phyloP scores from a whole-genome alignment of 2,797 vertebrate species.

The Sternarchorhynchus goeldii region DNA sequence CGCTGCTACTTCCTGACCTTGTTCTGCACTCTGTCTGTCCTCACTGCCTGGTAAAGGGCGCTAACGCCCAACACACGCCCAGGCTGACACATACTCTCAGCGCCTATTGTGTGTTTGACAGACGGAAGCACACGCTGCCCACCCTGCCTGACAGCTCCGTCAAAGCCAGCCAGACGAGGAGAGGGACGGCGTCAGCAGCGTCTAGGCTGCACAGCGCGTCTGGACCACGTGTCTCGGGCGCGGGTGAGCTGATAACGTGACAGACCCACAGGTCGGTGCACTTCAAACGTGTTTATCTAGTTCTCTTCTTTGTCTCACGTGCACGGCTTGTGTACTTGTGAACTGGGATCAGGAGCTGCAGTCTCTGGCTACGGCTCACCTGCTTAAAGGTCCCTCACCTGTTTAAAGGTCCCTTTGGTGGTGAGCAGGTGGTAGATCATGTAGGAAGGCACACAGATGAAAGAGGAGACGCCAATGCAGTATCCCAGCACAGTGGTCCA shows the following conservation, averaged over 20 bases:
- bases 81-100: slow-evolving; percentile 53
- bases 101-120: slow-evolving; percentile 56
- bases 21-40: slow-evolving; percentile 18
- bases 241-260: slow-evolving; percentile 31
- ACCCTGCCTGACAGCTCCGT: slow-evolving; percentile 32
- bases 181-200: slow-evolving; percentile 38
- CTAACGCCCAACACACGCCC: slow-evolving; percentile 31
- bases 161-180: slow-evolving; percentile 47
- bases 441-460: slow-evolving; percentile 92
- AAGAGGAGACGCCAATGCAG: slow-evolving; percentile 92
- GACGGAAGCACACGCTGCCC: slow-evolving; percentile 54
- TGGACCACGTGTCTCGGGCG: slow-evolving; percentile 25
- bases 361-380: slow-evolving; percentile 70
- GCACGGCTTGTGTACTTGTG: slow-evolving; percentile 19
- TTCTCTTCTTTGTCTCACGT: slow-evolving; percentile 36
- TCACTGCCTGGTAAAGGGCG: slow-evolving; percentile 29
- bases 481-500: slow-evolving; percentile 94
- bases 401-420: slow-evolving; percentile 91
- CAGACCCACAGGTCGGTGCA: slow-evolving; percentile 23
- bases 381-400: slow-evolving; percentile 95
- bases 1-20: slow-evolving; percentile 18
- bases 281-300: slow-evolving; percentile 32
- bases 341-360: slow-evolving; percentile 27
- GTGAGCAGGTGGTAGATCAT: slow-evolving; percentile 85
- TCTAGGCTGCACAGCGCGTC: slow-evolving; percentile 24